Evolutionary conservation across 2,797 vertebrate species (phyloP), one percentile per base, ranked within the genome.

Genomic region (Gallinago nigripennis): DNA sequence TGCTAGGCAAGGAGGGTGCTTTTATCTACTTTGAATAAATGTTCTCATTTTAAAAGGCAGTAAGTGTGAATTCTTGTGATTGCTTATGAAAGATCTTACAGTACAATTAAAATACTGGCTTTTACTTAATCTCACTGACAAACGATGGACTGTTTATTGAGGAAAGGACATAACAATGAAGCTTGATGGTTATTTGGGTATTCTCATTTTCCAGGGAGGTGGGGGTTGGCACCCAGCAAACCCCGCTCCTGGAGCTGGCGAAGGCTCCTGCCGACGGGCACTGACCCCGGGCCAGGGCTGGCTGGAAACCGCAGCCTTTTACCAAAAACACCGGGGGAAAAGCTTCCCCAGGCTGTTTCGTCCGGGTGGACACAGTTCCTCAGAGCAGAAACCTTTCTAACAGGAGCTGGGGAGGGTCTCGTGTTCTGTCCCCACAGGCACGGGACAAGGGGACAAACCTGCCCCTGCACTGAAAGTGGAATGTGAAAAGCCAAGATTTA

Each of bases 191-290:
- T 13, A 1, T 11, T 23, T 33, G 80, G 51, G 54, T 23, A 4
- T 61, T 50, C 35, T 27, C 21, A 1, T 51, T 23, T 35, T 51
- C 48, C 19, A 21, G 41, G 50, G 76, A 56, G 1, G 30, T 2
- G 8, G 41, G 71, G 48, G 41, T 60, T 20, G 13, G 43, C n/a
- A 14, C 31, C 21, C 73, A 11, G 15, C 43, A 4, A 8, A n/a
- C 31, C 35, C 16, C 2, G 2, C 3, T 10, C 1, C 4, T 8
- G 60, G 1, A 0, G 2, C 51, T 16, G 65, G 60, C 31, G 4
- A 31, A 33, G 43, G 58, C 57, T 61, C 60, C 58, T 8, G 31
- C 66, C 6, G 2, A 25, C 5, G n/a, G 58, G 57, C 35, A 17
- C 24, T 35, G 20, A 3, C 9, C 31, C 31, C 16, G 30, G 4